Percentiles rank a stretch among this genome's conserved stretches.
Conservation (phyloP, 2,797 vertebrate genomes). For the Hyperoplus immaculatus region DNA sequence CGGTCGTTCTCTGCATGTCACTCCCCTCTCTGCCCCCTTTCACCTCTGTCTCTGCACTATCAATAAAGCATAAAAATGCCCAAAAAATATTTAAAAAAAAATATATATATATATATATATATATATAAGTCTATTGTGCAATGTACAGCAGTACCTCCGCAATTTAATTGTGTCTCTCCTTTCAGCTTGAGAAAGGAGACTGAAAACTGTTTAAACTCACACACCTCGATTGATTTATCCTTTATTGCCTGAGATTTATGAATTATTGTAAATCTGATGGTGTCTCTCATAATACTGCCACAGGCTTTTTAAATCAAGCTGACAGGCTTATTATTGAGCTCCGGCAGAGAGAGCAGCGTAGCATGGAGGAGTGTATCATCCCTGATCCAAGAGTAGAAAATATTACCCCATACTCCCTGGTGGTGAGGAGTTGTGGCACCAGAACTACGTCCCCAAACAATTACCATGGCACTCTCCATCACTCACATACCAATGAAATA, state of each 20-base stretch:
- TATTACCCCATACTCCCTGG: constrained; percentile 62
- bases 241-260: constrained; percentile 83
- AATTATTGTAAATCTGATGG: constrained; percentile 84
- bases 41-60: too few species aligned
- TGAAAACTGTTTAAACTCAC: constrained; percentile 74
- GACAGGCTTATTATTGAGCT: constrained; percentile 83
- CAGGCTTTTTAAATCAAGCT: constrained; percentile 83
- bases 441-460: constrained; percentile 60
- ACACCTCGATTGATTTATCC: constrained; percentile 79
- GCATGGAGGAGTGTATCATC: constrained; percentile 70
- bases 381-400: constrained; percentile 70
- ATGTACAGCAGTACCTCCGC: constrained; percentile 48
- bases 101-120: too few species aligned
- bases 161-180: constrained; percentile 69
- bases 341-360: constrained; percentile 54
- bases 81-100: too few species aligned
- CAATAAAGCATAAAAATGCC: too few species aligned
- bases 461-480: constrained; percentile 48
- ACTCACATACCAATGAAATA: constrained; percentile 56
- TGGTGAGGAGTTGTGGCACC: constrained; percentile 60
- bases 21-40: too few species aligned
- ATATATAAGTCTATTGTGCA: constrained; percentile 45
- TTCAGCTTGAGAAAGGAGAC: constrained; percentile 67
- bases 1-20: too few species aligned
- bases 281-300: constrained; percentile 80